Evolutionary conservation across 2,888 invertebrate species (phyloP).

Genomic region (Lapara coniferarum): DNA sequence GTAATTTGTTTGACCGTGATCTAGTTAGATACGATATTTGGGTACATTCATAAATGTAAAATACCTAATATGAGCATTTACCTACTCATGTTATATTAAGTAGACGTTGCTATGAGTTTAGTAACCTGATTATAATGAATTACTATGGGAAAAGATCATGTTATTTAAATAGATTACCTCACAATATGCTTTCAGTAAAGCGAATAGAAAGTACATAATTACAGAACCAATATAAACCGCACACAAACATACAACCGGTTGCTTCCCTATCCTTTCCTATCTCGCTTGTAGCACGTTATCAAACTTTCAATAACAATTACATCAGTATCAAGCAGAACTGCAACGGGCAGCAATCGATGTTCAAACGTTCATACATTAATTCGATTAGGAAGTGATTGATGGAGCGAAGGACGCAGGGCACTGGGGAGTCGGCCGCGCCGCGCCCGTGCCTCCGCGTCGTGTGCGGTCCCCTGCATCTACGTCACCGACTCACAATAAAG

Average conservation of each 20-base stretch:
- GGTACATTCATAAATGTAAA: not conserved
- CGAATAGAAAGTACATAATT: too few species aligned
- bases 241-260: not conserved
- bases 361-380: conserved; percentile 66
- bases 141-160: too few species aligned
- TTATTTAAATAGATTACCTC: too few species aligned
- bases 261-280: not conserved
- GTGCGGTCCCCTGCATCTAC: conserved; percentile 46
- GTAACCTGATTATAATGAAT: too few species aligned
- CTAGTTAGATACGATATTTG: not conserved
- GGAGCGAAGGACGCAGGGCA: conserved; percentile 43
- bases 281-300: not conserved
- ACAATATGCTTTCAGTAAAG: too few species aligned
- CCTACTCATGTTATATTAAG: too few species aligned
- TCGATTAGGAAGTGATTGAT: conserved; percentile 74
- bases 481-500: conserved; percentile 45
- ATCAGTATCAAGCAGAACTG: conserved; percentile 16
- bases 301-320: conserved; percentile 7
- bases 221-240: too few species aligned
- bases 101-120: too few species aligned
- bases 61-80: not conserved
- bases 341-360: conserved; percentile 41
- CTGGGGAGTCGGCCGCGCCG: conserved; percentile 17
- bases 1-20: not conserved
- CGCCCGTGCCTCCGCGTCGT: conserved; percentile 33